Evolutionary conservation across 1,140 invertebrate species (phyloP), one percentile per base, ranked within the genome.

Genomic region (Drosophila nannoptera): DNA sequence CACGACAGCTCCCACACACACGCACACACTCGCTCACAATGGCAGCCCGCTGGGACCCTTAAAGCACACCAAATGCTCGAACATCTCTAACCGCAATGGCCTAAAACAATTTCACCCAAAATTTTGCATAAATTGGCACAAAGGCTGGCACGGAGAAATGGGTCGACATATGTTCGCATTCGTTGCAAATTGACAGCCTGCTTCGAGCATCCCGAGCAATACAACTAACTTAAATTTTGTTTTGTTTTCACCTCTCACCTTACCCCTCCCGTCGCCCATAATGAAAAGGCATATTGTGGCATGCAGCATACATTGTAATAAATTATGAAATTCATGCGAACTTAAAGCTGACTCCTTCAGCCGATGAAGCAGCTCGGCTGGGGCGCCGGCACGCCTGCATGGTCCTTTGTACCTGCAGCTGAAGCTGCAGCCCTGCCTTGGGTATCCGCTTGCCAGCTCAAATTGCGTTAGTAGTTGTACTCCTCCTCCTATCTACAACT

Each of bases 111-210:
- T 56, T 74, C 42, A 35, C 36, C 31, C 12, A 61, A 36, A 49
- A 55, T 83, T 62, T 76, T 78, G 59, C 81, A 84, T 81, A 86
- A 77, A 64, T 69, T 77, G 75, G 64, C 73, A 48, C 11, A 65
- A 49, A 31, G 50, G 32, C 55, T 6, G 46, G 7, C 22, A 48
- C n/a, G 22, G 22, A 29, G 52, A 38, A 65, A 69, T 52, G 59
- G n/a, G 16, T 5, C 78, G 73, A 66, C 55, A 50, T 81, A 69
- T 68, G 76, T 71, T 78, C 22, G 22, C 1, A 12, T 43, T n/a
- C 5, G 72, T 32, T 49, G 45, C 62, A 63, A 60, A 76, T 76
- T 67, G 69, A 75, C 65, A 84, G 63, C 36, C 43, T 63, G 38
- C 55, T 43, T 33, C 42, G 50, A 60, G 31, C 49, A 64, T 58